A percentile compares a stretch with the other conserved stretches of the same genome.
Conservation (phyloP, 2,797 vertebrate species). For the Amphiprion clarkii region DNA sequence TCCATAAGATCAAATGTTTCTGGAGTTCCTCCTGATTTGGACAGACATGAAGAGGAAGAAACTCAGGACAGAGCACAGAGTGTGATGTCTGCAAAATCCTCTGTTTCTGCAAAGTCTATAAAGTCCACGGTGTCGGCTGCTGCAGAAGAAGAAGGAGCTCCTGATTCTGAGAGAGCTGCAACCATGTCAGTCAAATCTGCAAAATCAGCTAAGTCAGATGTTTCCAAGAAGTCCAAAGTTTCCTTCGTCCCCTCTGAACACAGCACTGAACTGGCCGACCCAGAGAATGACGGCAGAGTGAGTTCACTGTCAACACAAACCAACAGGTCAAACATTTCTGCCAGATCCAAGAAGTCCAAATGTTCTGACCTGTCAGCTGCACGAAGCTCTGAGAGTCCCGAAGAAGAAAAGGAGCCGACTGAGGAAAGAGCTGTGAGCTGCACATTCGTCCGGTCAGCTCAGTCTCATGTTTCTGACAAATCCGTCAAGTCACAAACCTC, state of each 20-base stretch:
- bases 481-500: constrained; percentile 35
- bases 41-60: constrained; percentile 10
- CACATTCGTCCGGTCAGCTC: constrained; percentile 50
- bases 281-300: constrained; percentile 42
- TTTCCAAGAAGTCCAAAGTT: constrained; percentile 65
- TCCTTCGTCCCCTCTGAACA: constrained; percentile 34
- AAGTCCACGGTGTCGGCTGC: constrained; percentile 34
- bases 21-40: constrained; percentile 2
- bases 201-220: constrained; percentile 60
- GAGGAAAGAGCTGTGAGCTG: constrained; percentile 59
- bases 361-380: constrained; percentile 47
- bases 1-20: constrained; percentile 42
- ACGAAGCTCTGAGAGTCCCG: constrained; percentile 12
- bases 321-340: constrained; percentile 64
- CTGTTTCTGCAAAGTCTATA: constrained; percentile 41
- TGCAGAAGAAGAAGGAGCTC: constrained; percentile 4
- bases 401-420: constrained; percentile 42
- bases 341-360: constrained; percentile 56
- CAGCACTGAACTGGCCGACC: constrained; percentile 22
- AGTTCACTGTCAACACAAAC: constrained; percentile 57
- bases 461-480: constrained; percentile 33
- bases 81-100: constrained; percentile 53
- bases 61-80: constrained; percentile 58
- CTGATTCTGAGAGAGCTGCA: constrained; percentile 50
- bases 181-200: constrained; percentile 62